Base-by-base conservation (phyloP, 2,797 vertebrate species). In the Sebastes steindachneri region DNA sequence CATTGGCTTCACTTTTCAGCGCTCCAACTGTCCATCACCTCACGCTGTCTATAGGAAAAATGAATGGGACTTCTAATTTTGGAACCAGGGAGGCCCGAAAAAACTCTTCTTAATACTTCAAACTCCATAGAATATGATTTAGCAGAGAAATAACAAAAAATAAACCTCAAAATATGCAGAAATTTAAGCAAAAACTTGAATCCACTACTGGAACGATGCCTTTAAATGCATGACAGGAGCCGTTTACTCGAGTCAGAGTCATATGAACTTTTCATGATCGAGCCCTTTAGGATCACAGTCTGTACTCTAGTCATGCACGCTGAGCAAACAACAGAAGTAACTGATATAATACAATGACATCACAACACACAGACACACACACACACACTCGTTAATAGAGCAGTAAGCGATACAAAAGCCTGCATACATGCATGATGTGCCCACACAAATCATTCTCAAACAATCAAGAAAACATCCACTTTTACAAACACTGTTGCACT, bases 181-280 rank as follows among this genome's bases (percentile, higher is more conserved):
- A 51, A 51, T 51, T 51, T 9, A 0, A n/a, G 0, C 0, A 51
- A 51, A 51, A 51, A n/a, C 19, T 51, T 51, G 48, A 51, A 51
- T 19, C 48, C 15, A 45, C 15, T 17, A 45, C 15, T n/a, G 48
- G 3, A 51, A 51, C 48, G 51, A 73, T 71, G 53, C 29, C 17
- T 67, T 55, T 77, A 70, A 54, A 76, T 29, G 17, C 73, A 79
- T 77, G 80, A 73, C 59, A 54, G 62, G 70, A 83, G 80, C 55
- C 68, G 86, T 86, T 89, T 79, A 70, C 79, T 81, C 54, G 75
- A 80, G 21, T 54, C 80, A 35, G 68, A 60, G 74, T 29, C 75
- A 73, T 51, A 31, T 78, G 82, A 89, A 81, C 79, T 80, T 78
- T 9, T 75, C 33, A 55, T 86, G 85, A 85, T 33, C 17, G 9